Conservation (phyloP, 2,888 invertebrate species). For the Ceramica pisi region DNA sequence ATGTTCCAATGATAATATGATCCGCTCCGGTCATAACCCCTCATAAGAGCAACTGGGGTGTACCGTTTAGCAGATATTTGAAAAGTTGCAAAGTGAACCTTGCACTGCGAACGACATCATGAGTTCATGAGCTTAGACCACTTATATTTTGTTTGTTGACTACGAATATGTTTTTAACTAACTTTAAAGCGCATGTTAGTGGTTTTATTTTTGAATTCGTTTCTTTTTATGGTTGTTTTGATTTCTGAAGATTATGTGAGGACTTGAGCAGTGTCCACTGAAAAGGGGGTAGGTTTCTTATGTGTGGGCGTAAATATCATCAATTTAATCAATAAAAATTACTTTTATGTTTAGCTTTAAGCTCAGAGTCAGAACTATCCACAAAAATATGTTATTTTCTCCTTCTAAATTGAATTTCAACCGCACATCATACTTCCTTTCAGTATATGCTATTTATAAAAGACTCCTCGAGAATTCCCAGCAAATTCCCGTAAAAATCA, state of each 20-base stretch:
- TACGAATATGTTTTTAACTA: slow-evolving; percentile 55
- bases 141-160: slow-evolving; percentile 54
- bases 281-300: too few species aligned
- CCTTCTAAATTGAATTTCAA: slow-evolving; percentile 1
- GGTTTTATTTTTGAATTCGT: slow-evolving; percentile 29
- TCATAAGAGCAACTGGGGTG: slow-evolving; percentile 71
- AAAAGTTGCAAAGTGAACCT: slow-evolving; percentile 84
- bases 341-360: too few species aligned
- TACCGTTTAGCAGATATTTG: slow-evolving; percentile 77
- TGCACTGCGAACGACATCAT: slow-evolving; percentile 47
- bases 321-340: too few species aligned
- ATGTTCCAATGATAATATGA: slow-evolving; percentile 81
- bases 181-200: slow-evolving; percentile 44
- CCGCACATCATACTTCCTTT: not conserved
- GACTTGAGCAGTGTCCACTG: not conserved
- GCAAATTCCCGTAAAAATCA: slow-evolving; percentile 38
- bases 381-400: not conserved
- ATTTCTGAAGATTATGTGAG: not conserved
- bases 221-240: slow-evolving; percentile 16
- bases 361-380: not conserved
- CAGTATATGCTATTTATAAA: slow-evolving; percentile 6
- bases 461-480: slow-evolving; percentile 19
- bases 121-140: slow-evolving; percentile 61
- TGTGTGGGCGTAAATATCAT: too few species aligned
- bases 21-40: slow-evolving; percentile 82